phyloP scores from a whole-genome alignment of 2,113 vertebrate species.

The Dromaius novaehollandiae region DNA sequence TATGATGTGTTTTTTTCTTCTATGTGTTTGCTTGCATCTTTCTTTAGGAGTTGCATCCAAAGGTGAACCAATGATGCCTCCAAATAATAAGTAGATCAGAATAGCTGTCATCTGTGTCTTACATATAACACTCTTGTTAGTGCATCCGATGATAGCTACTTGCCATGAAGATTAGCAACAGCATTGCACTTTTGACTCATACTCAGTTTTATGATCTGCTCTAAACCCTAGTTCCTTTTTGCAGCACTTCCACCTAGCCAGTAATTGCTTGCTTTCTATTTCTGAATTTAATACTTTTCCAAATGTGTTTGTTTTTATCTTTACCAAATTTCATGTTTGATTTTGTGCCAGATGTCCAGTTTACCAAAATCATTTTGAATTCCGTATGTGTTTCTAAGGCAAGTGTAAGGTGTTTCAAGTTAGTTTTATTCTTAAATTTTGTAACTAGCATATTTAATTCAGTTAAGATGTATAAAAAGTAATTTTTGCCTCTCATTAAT shows the following conservation, averaged over 20 bases:
- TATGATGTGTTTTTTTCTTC: neutral
- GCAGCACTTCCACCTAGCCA: neutral
- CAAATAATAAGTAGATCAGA: neutral
- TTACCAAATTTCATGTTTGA: neutral
- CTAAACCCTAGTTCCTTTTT: neutral
- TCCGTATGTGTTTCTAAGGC: neutral
- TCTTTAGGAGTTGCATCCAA: neutral
- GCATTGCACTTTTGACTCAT: neutral
- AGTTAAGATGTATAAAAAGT: neutral
- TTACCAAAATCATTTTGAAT: neutral
- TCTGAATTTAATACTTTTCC: neutral
- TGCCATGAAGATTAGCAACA: neutral
- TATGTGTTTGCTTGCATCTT: fast-evolving
- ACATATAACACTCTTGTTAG: neutral
- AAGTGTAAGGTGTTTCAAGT: neutral
- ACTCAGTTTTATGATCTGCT: neutral
- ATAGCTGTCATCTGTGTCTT: neutral
- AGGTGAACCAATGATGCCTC: fast-evolving
- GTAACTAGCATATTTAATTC: neutral
- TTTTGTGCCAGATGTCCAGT: neutral
- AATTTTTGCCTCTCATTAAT: too few species aligned
- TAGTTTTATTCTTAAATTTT: neutral
- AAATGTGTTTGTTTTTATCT: neutral
- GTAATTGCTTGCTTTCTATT: neutral
- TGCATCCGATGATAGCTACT: neutral